These are phyloP conservation scores for Halichoeres trimaculatus DNA, from an alignment of 2,113 vertebrate genomes.

Conservation along the genomic window DNA sequence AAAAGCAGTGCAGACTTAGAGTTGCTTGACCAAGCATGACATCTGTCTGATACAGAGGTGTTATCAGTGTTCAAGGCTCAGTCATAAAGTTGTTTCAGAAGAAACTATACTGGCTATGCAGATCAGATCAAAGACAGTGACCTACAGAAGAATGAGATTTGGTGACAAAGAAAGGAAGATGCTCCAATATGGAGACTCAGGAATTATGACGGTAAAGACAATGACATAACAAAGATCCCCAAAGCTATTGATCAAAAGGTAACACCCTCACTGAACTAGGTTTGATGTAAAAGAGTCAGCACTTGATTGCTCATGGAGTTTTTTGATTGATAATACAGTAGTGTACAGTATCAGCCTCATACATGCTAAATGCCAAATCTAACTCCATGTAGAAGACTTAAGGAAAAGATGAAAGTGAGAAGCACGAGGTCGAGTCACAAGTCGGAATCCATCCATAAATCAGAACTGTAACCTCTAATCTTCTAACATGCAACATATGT, in stretches of 20 bases:
- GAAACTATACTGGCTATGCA: not conserved
- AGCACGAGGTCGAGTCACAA: conserved; percentile 21
- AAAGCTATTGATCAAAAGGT: no score
- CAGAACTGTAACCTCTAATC: conserved; percentile 4
- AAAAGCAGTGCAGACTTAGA: conserved; percentile 9
- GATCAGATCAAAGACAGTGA: conserved; percentile 3
- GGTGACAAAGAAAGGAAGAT: not conserved
- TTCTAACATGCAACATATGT: conserved; percentile 11
- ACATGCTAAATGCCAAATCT: not conserved
- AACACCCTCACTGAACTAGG: no score
- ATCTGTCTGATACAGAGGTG: not conserved
- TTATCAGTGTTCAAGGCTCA: not conserved
- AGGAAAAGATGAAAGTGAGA: conserved; percentile 32
- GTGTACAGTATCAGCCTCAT: not conserved
- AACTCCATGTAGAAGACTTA: not conserved
- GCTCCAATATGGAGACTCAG: no score
- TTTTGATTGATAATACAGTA: not conserved
- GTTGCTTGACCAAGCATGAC: conserved; percentile 6
- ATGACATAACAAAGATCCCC: no score
- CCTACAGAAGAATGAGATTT: not conserved
- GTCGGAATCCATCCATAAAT: conserved; percentile 20
- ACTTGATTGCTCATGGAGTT: not conserved
- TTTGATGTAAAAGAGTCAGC: not conserved
- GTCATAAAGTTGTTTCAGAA: not conserved
- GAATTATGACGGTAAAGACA: no score